phyloP scores from a whole-genome alignment of 2,888 invertebrate genomes.

The Altica lythri region DNA sequence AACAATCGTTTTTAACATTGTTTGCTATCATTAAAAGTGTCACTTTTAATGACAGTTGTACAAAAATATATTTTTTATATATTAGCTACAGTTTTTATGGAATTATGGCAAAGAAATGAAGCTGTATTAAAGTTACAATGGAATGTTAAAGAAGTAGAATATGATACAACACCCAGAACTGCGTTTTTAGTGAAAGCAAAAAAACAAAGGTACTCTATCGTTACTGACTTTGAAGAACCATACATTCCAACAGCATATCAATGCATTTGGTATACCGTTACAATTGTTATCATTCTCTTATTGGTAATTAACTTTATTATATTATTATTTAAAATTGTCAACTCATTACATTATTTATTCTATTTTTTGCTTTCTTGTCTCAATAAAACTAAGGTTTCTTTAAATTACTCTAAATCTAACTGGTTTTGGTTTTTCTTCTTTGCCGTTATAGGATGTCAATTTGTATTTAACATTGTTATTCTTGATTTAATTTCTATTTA shows the following conservation, averaged over 20 bases:
- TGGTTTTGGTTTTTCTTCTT: neutral
- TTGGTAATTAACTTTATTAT: slow-evolving; percentile 28
- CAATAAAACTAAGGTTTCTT: too few species aligned
- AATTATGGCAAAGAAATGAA: slow-evolving; percentile 51
- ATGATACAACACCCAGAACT: slow-evolving; percentile 38
- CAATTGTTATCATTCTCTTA: slow-evolving; percentile 21
- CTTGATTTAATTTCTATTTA: too few species aligned
- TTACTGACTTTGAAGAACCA: slow-evolving; percentile 30
- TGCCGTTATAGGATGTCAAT: too few species aligned
- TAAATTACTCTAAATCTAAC: too few species aligned
- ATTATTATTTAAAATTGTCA: too few species aligned
- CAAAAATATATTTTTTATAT: slow-evolving; percentile 17
- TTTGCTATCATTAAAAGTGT: too few species aligned
- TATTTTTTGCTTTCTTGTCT: too few species aligned
- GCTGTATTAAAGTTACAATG: slow-evolving; percentile 48
- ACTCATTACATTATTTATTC: too few species aligned
- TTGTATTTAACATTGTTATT: too few species aligned
- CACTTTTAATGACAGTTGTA: too few species aligned
- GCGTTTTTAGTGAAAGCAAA: slow-evolving; percentile 33
- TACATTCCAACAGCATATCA: slow-evolving; percentile 25
- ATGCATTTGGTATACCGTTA: slow-evolving; percentile 28
- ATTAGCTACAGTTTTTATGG: slow-evolving; percentile 50
- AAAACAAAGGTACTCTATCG: slow-evolving; percentile 24
- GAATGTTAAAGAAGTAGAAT: slow-evolving; percentile 45
- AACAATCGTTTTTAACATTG: too few species aligned